Conservation (phyloP, 2,797 vertebrate species). For the Bradypodion pumilum region DNA sequence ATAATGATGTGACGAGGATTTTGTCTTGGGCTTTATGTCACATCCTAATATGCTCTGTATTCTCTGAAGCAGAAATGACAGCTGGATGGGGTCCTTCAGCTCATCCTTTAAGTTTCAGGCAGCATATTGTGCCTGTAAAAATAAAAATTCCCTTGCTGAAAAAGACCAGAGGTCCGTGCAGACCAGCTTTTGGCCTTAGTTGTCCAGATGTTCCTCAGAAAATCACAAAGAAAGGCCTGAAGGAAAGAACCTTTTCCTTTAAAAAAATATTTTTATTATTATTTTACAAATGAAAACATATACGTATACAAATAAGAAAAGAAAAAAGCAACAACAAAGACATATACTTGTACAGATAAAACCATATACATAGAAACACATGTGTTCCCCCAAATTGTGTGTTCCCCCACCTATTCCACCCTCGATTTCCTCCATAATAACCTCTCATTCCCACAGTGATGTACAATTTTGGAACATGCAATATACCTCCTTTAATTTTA, state of each 20-base stretch:
- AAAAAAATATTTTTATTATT: background rate
- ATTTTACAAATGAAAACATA: no score
- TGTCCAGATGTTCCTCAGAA: background rate
- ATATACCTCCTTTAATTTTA: no score
- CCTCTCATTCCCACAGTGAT: no score
- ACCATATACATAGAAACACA: no score
- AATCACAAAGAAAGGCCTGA: background rate
- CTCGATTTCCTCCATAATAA: no score
- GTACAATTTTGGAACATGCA: no score
- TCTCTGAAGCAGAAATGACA: conserved; percentile 36
- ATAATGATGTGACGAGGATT: conserved; percentile 26
- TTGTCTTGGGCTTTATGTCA: background rate
- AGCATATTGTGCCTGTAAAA: conserved; percentile 10
- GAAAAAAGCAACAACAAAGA: no score
- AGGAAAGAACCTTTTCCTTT: background rate
- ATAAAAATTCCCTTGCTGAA: conserved; percentile 16
- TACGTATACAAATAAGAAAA: no score
- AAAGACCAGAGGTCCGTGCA: background rate
- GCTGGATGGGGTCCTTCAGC: conserved; percentile 30
- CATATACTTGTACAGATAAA: no score
- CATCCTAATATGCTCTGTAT: conserved; percentile 24
- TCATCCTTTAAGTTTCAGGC: conserved; percentile 44
- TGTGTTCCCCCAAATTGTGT: no score
- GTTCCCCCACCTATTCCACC: no score
- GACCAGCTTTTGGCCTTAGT: background rate